Base-by-base conservation (phyloP, 2,888 invertebrate species). In the Diploptera punctata region DNA sequence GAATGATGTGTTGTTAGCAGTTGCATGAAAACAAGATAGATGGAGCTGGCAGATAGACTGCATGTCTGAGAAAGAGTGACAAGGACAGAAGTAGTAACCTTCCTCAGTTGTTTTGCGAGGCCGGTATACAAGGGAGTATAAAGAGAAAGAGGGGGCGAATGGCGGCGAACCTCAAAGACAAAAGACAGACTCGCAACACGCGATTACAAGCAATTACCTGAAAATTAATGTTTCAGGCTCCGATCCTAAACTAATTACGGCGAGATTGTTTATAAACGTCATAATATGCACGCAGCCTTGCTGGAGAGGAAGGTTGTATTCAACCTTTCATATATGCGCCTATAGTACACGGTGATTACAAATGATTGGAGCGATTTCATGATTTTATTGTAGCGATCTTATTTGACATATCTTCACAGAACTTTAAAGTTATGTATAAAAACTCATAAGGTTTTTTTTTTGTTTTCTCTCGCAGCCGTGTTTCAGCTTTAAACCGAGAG, bases 141-240 rank as follows among this genome's bases (percentile, higher is more conserved):
- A 54, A 3, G 68, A 19, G 52, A 54, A 16, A 18, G 69, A 19
- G 38, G 44, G 44, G 18, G n/a, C 2, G 43, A 29, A 31, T 44
- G 26, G 71, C 74, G 74, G 74, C 74, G 65, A 69, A 70, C 74
- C 60, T 67, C 74, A 74, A 74, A 74, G 74, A 60, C 67, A 73
- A 73, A 62, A 49, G 60, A 29, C 29, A 16, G 54, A 62, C 74
- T 52, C 31, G 71, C 61, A 70, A 70, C 74, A 74, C 71, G 72
- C 72, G 72, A 74, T 74, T 74, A 74, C 67, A 74, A 72, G 71
- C 74, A 72, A 74, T 74, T 74, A 74, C 72, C 74, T 74, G 74
- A 67, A 74, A 72, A 72, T 74, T 72, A 74, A 74, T 70, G 72
- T 72, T 70, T 69, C 69, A 54, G 68, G 67, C 68, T 57, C 65